phyloP scores from a whole-genome alignment of 1,140 invertebrate species.

The Drosophila equinoxialis region DNA sequence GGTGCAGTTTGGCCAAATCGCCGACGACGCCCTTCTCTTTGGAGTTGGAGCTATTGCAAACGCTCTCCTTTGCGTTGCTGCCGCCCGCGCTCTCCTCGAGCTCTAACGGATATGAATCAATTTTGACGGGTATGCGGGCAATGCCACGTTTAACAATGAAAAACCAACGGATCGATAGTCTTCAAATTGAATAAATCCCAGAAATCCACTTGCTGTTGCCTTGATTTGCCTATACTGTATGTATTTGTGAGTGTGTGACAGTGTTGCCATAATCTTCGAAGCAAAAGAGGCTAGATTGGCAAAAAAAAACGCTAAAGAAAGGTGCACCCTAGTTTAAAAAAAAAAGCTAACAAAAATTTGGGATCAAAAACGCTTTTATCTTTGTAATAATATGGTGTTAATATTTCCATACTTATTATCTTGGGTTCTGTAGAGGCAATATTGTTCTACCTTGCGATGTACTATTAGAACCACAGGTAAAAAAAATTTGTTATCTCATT shows the following conservation, averaged over 20 bases:
- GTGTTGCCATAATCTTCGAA: no score
- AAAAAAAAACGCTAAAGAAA: no score
- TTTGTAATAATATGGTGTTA: no score
- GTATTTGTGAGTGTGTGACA: not conserved
- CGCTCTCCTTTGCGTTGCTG: slow-evolving; percentile 65
- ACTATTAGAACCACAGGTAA: no score
- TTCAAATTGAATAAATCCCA: not conserved
- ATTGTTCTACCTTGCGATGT: no score
- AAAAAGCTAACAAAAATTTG: no score
- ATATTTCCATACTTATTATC: no score
- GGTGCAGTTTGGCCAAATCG: slow-evolving; percentile 23
- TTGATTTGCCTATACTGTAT: not conserved
- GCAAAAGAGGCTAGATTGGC: no score
- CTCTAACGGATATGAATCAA: slow-evolving; percentile 58
- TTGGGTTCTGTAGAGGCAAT: no score
- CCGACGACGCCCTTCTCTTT: slow-evolving; percentile 35
- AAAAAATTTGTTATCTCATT: no score
- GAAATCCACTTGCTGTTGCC: slow-evolving; percentile 9
- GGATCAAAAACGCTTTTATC: no score
- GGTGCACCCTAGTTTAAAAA: no score
- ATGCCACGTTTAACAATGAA: slow-evolving; percentile 1
- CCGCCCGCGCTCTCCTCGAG: slow-evolving; percentile 36
- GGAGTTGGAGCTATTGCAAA: slow-evolving; percentile 60
- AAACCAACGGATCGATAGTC: not conserved
- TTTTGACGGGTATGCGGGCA: slow-evolving; percentile 54